Conservation (phyloP, 2,797 vertebrate species). For the Petrocephalus schoutedeni region DNA sequence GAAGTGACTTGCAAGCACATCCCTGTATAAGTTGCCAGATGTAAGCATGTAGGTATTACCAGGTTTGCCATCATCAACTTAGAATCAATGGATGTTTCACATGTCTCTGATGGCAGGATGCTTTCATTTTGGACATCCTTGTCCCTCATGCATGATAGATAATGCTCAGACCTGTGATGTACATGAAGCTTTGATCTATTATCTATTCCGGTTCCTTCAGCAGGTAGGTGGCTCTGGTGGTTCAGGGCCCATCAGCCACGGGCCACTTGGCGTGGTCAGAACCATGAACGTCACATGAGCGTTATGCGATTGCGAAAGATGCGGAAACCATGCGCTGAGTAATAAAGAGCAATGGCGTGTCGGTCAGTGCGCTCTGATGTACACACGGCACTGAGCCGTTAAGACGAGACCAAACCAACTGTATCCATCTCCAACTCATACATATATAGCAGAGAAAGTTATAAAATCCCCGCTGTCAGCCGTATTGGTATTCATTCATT, state of each 20-base stretch:
- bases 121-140: neutral
- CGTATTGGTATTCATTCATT: conserved; percentile 1
- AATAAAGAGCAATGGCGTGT: neutral
- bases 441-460: conserved; percentile 7
- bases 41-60: neutral
- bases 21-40: neutral
- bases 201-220: neutral
- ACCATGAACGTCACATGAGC: neutral
- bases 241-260: neutral
- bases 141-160: neutral
- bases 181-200: neutral
- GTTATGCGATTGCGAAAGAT: neutral
- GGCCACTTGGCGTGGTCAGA: neutral
- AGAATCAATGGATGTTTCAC: neutral
- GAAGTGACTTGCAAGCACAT: neutral
- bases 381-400: neutral
- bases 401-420: neutral
- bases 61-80: neutral
- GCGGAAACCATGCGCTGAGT: neutral
- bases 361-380: neutral
- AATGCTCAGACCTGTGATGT: neutral
- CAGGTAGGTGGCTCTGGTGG: neutral
- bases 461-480: neutral
- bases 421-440: neutral
- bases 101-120: neutral